Conservation (phyloP, 2,888 invertebrate species). For the Xestia ashworthii region DNA sequence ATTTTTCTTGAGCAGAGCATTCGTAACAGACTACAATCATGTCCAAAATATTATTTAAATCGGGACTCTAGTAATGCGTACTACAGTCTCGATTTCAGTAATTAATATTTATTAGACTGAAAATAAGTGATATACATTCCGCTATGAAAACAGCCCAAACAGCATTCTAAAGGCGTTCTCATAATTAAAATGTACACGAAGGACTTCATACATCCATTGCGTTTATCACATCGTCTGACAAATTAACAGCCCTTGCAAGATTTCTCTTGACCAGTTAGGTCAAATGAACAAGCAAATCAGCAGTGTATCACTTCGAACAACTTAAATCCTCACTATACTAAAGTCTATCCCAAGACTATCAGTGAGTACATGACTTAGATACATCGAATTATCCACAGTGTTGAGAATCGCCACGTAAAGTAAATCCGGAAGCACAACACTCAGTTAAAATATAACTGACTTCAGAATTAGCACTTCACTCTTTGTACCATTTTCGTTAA, state of each 20-base stretch:
- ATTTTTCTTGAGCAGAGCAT: neutral
- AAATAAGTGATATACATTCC: neutral
- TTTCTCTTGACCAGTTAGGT: neutral
- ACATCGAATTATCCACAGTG: slow-evolving; percentile 11
- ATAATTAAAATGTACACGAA: neutral
- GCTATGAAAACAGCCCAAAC: neutral
- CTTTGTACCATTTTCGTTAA: slow-evolving; percentile 5
- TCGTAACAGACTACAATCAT: neutral
- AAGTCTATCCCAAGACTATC: neutral
- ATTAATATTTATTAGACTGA: neutral
- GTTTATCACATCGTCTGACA: neutral
- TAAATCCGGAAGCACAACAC: neutral
- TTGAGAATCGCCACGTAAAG: neutral
- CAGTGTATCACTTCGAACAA: slow-evolving; percentile 2
- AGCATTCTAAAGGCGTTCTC: neutral
- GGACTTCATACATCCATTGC: too few relatives aligned
- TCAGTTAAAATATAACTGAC: neutral
- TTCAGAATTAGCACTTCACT: neutral
- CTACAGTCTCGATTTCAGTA: too few relatives aligned
- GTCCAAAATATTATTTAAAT: neutral
- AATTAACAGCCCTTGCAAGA: slow-evolving; percentile 1
- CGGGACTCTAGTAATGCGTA: neutral
- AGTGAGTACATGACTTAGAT: slow-evolving; percentile 19
- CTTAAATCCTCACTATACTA: neutral
- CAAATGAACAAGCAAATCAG: slow-evolving; percentile 1